Base-by-base conservation (phyloP, 2,113 vertebrate genomes). In the Grus americana region DNA sequence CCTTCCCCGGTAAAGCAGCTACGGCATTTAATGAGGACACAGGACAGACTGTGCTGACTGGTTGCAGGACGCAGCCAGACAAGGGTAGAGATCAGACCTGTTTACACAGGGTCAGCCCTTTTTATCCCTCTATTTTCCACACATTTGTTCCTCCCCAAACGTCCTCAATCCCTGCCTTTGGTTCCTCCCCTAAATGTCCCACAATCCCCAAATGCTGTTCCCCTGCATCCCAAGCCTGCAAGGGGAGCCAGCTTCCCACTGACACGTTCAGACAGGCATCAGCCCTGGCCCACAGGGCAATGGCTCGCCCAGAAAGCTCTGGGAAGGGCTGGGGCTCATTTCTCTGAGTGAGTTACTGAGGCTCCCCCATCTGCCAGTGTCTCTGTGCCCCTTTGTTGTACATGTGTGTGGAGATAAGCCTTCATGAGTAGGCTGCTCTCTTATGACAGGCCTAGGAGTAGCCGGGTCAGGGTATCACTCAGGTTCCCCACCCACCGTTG, bases 401-500 rank as follows among this genome's bases (percentile, higher is more conserved):
- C 15, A 10, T 1, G 2, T 4, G 12, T 22, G 42, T 26, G 36
- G 30, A 78, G 19, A 44, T 13, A 52, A 80, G 15, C 29, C 36
- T 46, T 63, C 34, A n/a, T 1, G 1, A 75, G 36, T 4, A 9
- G 16, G 34, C 63, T 58, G 50, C 29, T 63, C 62, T 68, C 67
- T 36, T n/a, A 47, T 4, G 27, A 52, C 5, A 14, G 55, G 42
- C 27, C 47, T 23, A 15, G 23, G 20, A 80, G 44, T 7, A 67
- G 24, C 10, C 2, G 2, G 26, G 15, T 55, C 40, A 50, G 55
- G 55, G 15, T 21, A 52, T 52, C 20, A 34, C 20, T 14, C 17
- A 44, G 20, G 24, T 22, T 71, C 15, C 49, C 8, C 49, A 57
- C 10, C 19, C 32, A 32, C 6, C 2, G 0, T 4, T 18, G 27